Evolutionary conservation across 2,797 vertebrate genomes (phyloP).

Genomic region (Enteromius radiatus): DNA sequence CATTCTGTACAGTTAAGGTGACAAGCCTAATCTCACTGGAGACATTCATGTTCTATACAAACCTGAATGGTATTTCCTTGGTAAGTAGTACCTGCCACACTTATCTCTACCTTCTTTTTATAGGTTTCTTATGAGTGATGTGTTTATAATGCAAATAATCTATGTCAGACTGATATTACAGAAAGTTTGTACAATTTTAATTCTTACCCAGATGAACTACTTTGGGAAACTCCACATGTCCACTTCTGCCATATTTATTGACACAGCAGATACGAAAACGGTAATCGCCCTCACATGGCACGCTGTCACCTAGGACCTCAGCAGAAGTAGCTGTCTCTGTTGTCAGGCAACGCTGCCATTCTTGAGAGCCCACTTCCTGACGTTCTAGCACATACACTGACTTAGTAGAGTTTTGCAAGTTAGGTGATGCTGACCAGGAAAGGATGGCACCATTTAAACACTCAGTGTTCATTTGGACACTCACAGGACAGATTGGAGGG

Average conservation of each 20-base stretch:
- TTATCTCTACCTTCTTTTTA: not conserved
- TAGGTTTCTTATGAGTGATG: not conserved
- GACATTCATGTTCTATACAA: not conserved
- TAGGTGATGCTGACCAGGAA: constrained; percentile 82
- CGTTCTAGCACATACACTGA: constrained; percentile 87
- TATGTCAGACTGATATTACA: not conserved
- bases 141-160: not conserved
- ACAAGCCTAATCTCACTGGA: not conserved
- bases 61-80: not conserved
- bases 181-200: not conserved
- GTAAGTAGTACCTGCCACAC: not conserved
- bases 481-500: constrained; percentile 83
- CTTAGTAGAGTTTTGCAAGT: constrained; percentile 78
- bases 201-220: constrained; percentile 86
- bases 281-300: constrained; percentile 86
- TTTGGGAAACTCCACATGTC: constrained; percentile 87
- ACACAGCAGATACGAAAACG: constrained; percentile 87
- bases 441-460: constrained; percentile 83
- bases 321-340: constrained; percentile 80
- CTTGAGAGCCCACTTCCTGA: constrained; percentile 81
- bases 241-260: constrained; percentile 88
- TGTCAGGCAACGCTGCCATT: constrained; percentile 90
- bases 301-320: constrained; percentile 82
- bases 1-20: not conserved
- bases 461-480: constrained; percentile 80